Percentiles rank a stretch among this genome's conserved stretches.
Conservation (phyloP, 2,113 vertebrate species). For the Apus apus region DNA sequence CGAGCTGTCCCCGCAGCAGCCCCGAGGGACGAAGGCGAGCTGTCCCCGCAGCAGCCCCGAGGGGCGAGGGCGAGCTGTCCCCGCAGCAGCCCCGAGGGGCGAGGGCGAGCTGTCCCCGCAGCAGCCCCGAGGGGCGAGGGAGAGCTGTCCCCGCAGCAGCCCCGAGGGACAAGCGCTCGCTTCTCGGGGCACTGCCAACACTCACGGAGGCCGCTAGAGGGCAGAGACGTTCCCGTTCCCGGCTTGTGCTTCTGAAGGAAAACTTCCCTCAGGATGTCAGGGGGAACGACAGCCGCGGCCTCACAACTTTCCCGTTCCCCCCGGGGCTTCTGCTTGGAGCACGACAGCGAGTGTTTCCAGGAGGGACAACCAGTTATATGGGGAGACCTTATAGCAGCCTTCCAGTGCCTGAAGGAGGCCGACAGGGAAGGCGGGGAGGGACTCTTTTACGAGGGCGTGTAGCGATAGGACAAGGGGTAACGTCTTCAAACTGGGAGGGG, state of each 20-base stretch:
- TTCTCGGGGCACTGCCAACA: not conserved
- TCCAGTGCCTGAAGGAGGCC: too few relatives aligned
- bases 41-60: not conserved
- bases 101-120: not conserved
- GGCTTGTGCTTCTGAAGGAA: not conserved
- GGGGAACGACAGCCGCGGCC: not conserved
- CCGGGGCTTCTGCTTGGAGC: not conserved
- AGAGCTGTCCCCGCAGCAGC: not conserved
- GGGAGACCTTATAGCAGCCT: too few relatives aligned
- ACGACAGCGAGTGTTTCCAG: rapidly evolving
- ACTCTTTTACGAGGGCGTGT: too few relatives aligned
- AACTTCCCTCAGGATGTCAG: not conserved
- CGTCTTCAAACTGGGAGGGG: too few relatives aligned
- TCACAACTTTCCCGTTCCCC: not conserved
- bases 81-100: too few relatives aligned
- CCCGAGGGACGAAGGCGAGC: not conserved
- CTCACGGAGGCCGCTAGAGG: not conserved
- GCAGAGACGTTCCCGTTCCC: not conserved
- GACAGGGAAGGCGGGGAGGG: too few relatives aligned
- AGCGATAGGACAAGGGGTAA: too few relatives aligned
- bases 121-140: too few relatives aligned
- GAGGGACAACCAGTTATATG: not conserved
- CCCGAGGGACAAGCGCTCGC: too few relatives aligned
- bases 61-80: too few relatives aligned
- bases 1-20: not conserved